Evolutionary conservation across 2,113 vertebrate genomes (phyloP).

Genomic region (Takifugu bimaculatus): DNA sequence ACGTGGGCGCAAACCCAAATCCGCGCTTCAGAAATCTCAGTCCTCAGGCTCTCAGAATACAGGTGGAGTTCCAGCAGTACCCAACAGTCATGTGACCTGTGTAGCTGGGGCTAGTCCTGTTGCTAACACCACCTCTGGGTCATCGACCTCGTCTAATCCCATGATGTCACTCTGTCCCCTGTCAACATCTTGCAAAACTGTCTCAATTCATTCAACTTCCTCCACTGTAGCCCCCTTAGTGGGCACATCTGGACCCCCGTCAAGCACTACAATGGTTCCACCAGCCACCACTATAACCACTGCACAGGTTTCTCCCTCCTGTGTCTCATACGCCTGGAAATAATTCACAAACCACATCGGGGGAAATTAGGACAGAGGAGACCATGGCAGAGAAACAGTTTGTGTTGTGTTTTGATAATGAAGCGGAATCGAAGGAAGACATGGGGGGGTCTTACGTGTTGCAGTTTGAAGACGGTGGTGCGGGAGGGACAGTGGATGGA

Average conservation of each 20-base stretch:
- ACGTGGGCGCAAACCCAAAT: constrained; percentile 73
- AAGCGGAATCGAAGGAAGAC: constrained; percentile 46
- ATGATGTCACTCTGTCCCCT: constrained; percentile 4
- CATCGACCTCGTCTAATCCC: constrained; percentile 14
- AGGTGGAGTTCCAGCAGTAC: constrained; percentile 13
- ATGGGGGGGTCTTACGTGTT: constrained; percentile 68
- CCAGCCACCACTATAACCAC: constrained; percentile 20
- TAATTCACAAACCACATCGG: constrained; percentile 18
- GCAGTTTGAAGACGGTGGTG: constrained; percentile 64
- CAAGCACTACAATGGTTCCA: constrained; percentile 20
- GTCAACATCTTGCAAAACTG: constrained; percentile 20
- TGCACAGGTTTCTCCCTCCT: constrained; percentile 20
- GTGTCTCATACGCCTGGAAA: constrained; percentile 12
- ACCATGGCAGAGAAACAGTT: constrained; percentile 62
- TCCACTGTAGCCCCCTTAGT: constrained; percentile 13
- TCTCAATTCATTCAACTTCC: constrained; percentile 20
- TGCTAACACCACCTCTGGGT: constrained; percentile 17
- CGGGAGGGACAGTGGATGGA: constrained; percentile 36
- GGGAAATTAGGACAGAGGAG: constrained; percentile 37
- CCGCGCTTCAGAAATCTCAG: constrained; percentile 41
- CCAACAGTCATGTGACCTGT: constrained; percentile 15
- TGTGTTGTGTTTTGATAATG: constrained; percentile 74
- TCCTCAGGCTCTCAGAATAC: constrained; percentile 11
- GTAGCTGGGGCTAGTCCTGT: constrained; percentile 8
- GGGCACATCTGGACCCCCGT: constrained; percentile 33